phyloP scores from a whole-genome alignment of 2,888 invertebrate genomes.

The Drosophila kuntzei region DNA sequence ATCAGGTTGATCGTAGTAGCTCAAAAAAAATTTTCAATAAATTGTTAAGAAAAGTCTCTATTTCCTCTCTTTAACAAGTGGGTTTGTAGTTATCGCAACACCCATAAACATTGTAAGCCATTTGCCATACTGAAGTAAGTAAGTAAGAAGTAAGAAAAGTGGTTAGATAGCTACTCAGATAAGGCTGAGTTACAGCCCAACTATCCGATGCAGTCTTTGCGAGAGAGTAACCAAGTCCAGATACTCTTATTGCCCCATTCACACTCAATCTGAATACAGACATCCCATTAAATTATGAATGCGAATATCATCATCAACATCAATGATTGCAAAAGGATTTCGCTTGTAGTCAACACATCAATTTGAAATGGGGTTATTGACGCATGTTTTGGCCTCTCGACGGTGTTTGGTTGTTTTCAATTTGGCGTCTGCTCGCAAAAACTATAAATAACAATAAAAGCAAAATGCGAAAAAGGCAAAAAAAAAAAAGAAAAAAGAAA shows the following conservation, averaged over 20 bases:
- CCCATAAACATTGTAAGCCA: constrained; percentile 36
- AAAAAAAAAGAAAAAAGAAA: constrained; percentile 24
- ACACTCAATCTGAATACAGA: constrained; percentile 16
- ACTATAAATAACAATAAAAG: constrained; percentile 64
- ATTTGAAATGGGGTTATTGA: constrained; percentile 76
- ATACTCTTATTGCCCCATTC: constrained; percentile 12
- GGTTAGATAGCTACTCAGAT: constrained; percentile 54
- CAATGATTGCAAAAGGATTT: constrained; percentile 55
- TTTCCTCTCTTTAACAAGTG: too few species aligned
- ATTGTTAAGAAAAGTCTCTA: neutral
- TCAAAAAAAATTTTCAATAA: too few species aligned
- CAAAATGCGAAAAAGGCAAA: constrained; percentile 19
- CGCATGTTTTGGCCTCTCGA: constrained; percentile 74
- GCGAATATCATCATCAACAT: constrained; percentile 38
- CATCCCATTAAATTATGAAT: constrained; percentile 47
- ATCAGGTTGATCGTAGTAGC: too few species aligned
- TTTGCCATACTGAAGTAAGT: constrained; percentile 31
- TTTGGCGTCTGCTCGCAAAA: constrained; percentile 53
- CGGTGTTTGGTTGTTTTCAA: constrained; percentile 43
- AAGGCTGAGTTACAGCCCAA: constrained; percentile 40
- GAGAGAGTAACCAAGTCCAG: constrained; percentile 11
- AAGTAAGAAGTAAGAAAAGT: too few species aligned
- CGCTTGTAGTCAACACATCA: constrained; percentile 48
- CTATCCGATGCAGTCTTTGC: constrained; percentile 32
- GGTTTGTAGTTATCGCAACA: neutral